Base-by-base conservation (phyloP, 2,113 vertebrate genomes). In the Sciurus niger region DNA sequence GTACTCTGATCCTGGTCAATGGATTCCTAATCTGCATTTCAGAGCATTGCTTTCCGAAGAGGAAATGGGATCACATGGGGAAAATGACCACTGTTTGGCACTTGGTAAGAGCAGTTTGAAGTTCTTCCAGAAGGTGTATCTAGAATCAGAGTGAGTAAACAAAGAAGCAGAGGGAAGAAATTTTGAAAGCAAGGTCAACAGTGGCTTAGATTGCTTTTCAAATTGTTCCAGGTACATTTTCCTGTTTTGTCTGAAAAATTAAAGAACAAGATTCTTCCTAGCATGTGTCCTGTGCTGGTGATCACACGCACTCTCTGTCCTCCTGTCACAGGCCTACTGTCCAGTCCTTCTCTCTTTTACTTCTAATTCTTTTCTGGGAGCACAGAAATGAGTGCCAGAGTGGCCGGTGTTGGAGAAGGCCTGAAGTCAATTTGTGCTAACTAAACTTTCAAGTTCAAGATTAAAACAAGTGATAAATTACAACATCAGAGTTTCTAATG, bases 261-360 rank as follows among this genome's bases (percentile, higher is more conserved):
- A 58, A n/a, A 77, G 10, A n/a, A 68, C 17, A 6, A 16, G 9
- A 5, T 53, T 12, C 17, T 13, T 14, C 2, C 14, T 6, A 6
- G 8, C 20, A 1, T 0, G 28, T 11, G 16, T 28, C 8, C 63
- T 60, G 28, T 16, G 17, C 48, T 37, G 43, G 12, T 2, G 4
- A 20, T 0, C 24, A 32, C 22, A 40, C 14, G 9, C 28, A 11
- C 8, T 1, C 0, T 16, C 8, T 18, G n/a, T 28, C 13, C 16
- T 89, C 43, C 58, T 24, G 30, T 28, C 63, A 48, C 0, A 0
- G 1, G 1, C 8, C 2, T 32, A 2, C 16, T 37, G 10, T 37
- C 3, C 8, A 22, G 46, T 10, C 1, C 11, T 46, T 3, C 8
- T 51, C 43, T 40, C 14, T 63, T 25, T 20, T 37, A 12, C 77